Base-by-base conservation (phyloP, 1,140 invertebrate species). In the Intoshia linei region DNA sequence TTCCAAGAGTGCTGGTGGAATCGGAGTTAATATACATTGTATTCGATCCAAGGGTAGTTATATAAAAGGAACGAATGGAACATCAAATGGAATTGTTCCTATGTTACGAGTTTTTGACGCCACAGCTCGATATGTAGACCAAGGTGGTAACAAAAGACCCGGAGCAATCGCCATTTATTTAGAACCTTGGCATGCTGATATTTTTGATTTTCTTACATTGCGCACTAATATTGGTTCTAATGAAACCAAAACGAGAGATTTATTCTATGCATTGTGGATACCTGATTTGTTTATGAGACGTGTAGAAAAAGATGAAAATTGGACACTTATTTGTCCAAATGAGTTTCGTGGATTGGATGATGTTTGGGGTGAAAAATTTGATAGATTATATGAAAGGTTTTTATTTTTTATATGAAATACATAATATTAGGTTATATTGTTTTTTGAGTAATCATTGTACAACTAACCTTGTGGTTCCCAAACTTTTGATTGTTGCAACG, bases 211-310 rank as follows among this genome's bases (percentile, higher is more conserved):
- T n/a, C n/a, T n/a, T n/a, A n/a, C n/a, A n/a, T n/a, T n/a, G n/a
- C n/a, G n/a, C n/a, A n/a, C n/a, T n/a, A n/a, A n/a, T n/a, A n/a
- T n/a, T n/a, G n/a, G n/a, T n/a, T n/a, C n/a, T n/a, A n/a, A n/a
- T n/a, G n/a, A n/a, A n/a, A n/a, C n/a, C n/a, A n/a, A n/a, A 38
- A 84, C 83, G 0, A 65, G 84, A 40, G 87, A 95, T 57, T 58
- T 98, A n/a, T 95, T 95, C 53, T 92, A 83, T 54, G 90, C 73
- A 13, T 50, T 95, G 7, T 98, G 90, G 90, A 78, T 95, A 44
- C 81, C 87, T 4, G 87, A 98, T 66, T 61, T 98, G 22, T 98
- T 98, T 52, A 98, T 98, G 90, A 67, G 74, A 53, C 65, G 90
- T 32, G 83, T 95, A 0, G 71, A 87, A 52, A 62, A 64, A 0